These are phyloP conservation scores for Galaxias olidus DNA, from an alignment of 2,797 vertebrate genomes.

Conservation along the genomic window DNA sequence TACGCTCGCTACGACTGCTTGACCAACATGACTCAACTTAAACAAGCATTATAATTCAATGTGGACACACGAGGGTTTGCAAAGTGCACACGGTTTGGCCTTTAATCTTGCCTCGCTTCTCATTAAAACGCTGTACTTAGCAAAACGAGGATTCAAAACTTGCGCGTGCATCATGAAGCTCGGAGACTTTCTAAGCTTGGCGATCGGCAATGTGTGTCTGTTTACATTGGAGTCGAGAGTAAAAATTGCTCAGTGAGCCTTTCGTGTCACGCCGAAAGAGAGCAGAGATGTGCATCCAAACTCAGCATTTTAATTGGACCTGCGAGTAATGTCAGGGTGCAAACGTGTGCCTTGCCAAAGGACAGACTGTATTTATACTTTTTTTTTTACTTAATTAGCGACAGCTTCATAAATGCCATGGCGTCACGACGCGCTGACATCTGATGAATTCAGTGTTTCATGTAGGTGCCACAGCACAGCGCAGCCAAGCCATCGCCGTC, in stretches of 20 bases:
- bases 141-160: slow-evolving; percentile 9
- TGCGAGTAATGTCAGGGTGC: slow-evolving; percentile 61
- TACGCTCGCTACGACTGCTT: slow-evolving; percentile 49
- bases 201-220: too few relatives aligned
- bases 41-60: slow-evolving; percentile 22
- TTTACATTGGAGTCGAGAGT: slow-evolving; percentile 5
- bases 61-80: too few relatives aligned
- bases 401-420: slow-evolving; percentile 69
- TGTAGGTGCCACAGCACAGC: slow-evolving; percentile 20
- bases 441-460: slow-evolving; percentile 55
- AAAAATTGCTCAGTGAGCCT: slow-evolving; percentile 39
- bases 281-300: slow-evolving; percentile 57
- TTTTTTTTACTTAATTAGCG: slow-evolving; percentile 65
- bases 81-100: too few relatives aligned
- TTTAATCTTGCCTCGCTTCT: too few relatives aligned
- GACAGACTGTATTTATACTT: slow-evolving; percentile 54
- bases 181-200: too few relatives aligned
- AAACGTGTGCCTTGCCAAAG: slow-evolving; percentile 51
- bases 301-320: slow-evolving; percentile 68
- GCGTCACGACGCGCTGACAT: slow-evolving; percentile 62
- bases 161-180: too few relatives aligned
- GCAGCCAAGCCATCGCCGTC: slow-evolving; percentile 7
- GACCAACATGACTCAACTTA: slow-evolving; percentile 34
- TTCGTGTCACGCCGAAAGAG: slow-evolving; percentile 27
- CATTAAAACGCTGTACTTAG: too few relatives aligned